Percentiles rank a stretch among this genome's conserved stretches.
Evolutionary conservation across 2,888 invertebrate genomes (phyloP).

Genomic region (Dioctria linearis): DNA sequence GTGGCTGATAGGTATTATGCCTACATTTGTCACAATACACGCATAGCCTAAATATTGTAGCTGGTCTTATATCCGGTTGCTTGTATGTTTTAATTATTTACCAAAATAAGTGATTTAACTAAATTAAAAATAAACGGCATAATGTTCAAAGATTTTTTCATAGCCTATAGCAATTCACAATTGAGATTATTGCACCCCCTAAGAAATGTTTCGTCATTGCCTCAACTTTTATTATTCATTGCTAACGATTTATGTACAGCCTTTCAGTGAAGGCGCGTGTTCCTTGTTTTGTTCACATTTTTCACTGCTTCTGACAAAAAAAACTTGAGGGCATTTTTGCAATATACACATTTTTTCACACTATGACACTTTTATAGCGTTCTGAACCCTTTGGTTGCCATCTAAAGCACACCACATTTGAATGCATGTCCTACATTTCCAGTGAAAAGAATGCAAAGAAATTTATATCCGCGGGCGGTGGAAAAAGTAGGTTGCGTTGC

Average conservation of each 20-base stretch:
- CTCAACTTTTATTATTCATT: slow-evolving; percentile 27
- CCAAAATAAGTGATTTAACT: no score
- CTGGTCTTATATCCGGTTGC: no score
- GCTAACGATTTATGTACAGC: slow-evolving; percentile 30
- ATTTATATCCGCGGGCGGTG: slow-evolving; percentile 44
- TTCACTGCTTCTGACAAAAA: slow-evolving; percentile 38
- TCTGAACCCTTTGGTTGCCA: slow-evolving; percentile 49
- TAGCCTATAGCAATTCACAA: not conserved
- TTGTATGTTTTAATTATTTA: no score
- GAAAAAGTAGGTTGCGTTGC: slow-evolving; percentile 42
- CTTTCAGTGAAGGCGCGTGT: slow-evolving; percentile 5
- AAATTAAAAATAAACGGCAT: no score
- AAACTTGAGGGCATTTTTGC: slow-evolving; percentile 40
- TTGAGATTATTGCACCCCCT: not conserved
- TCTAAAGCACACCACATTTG: slow-evolving; percentile 41
- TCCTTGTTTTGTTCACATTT: slow-evolving; percentile 30
- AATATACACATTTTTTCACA: slow-evolving; percentile 31
- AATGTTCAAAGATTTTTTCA: no score
- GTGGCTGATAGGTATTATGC: no score
- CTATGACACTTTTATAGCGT: slow-evolving; percentile 45
- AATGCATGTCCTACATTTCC: slow-evolving; percentile 41
- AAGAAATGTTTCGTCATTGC: slow-evolving; percentile 35
- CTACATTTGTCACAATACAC: no score
- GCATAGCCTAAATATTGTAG: no score
- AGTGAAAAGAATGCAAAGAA: slow-evolving; percentile 36